Conservation (phyloP, 1,140 invertebrate species). For the Nomia melanderi region DNA sequence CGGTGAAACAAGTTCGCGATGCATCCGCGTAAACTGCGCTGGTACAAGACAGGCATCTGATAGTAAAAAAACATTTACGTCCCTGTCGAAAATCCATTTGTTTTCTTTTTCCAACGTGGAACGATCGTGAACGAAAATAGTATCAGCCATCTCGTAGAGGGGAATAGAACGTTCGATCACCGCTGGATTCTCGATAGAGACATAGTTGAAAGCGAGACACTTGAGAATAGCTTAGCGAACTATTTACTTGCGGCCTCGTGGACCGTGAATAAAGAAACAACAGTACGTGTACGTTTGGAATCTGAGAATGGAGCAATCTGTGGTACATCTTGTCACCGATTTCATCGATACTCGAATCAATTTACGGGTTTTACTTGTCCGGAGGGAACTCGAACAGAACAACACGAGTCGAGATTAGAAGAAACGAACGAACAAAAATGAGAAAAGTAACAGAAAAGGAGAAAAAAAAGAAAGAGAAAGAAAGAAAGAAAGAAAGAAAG, state of each 20-base stretch:
- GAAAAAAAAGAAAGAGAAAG: too few species aligned
- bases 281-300: constrained; percentile 32
- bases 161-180: not conserved
- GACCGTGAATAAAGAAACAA: constrained; percentile 43
- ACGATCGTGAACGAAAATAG: too few species aligned
- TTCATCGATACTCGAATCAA: constrained; percentile 17
- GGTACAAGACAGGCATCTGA: constrained; percentile 69
- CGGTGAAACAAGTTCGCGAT: constrained; percentile 6
- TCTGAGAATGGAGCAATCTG: constrained; percentile 47
- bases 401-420: not conserved
- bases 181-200: constrained; percentile 53
- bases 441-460: too few species aligned
- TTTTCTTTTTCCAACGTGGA: too few species aligned
- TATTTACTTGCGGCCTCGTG: constrained; percentile 27
- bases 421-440: too few species aligned
- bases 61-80: constrained; percentile 66
- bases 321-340: constrained; percentile 53
- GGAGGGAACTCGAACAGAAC: not conserved
- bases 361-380: not conserved
- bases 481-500: not conserved
- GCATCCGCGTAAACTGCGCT: constrained; percentile 48
- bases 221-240: constrained; percentile 66
- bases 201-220: constrained; percentile 61
- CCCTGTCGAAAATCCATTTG: constrained; percentile 49
- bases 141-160: not conserved